Evolutionary conservation across 2,888 invertebrate species (phyloP).

Genomic region (Patella depressa): DNA sequence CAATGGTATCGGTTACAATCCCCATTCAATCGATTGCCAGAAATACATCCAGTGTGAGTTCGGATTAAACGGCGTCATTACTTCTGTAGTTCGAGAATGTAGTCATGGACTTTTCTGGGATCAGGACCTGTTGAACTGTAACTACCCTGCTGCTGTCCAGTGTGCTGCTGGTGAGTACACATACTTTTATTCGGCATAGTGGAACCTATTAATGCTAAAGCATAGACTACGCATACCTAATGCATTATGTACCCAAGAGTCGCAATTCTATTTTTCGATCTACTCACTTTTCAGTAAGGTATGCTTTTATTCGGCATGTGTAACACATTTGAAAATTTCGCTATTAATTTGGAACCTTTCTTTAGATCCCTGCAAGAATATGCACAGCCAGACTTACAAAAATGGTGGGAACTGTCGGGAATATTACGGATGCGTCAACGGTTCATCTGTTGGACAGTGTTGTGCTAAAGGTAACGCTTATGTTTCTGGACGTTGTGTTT

Average conservation of each 20-base stretch:
- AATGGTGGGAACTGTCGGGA: slow-evolving; percentile 44
- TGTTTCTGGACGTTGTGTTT: slow-evolving; percentile 42
- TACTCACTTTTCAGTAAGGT: neutral
- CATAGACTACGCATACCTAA: no score
- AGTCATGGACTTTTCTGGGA: slow-evolving; percentile 41
- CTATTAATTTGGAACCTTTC: neutral
- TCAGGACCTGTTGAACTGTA: slow-evolving; percentile 35
- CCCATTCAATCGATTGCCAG: slow-evolving; percentile 35
- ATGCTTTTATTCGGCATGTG: neutral
- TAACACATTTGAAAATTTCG: no score
- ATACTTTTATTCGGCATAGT: neutral
- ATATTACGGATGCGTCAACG: slow-evolving; percentile 47
- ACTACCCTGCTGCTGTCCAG: slow-evolving; percentile 24
- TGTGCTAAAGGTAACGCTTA: slow-evolving; percentile 47
- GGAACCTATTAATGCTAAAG: no score
- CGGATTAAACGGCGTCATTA: slow-evolving; percentile 21
- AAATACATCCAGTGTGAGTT: slow-evolving; percentile 40
- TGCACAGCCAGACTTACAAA: neutral
- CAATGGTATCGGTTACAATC: slow-evolving; percentile 42
- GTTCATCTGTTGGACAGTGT: slow-evolving; percentile 45
- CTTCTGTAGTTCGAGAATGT: slow-evolving; percentile 33
- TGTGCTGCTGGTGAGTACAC: slow-evolving; percentile 31
- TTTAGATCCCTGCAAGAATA: neutral
- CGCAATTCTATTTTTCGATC: neutral
- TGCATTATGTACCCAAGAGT: no score